phyloP scores from a whole-genome alignment of 2,797 vertebrate genomes.

The Ctenopoma multispine region DNA sequence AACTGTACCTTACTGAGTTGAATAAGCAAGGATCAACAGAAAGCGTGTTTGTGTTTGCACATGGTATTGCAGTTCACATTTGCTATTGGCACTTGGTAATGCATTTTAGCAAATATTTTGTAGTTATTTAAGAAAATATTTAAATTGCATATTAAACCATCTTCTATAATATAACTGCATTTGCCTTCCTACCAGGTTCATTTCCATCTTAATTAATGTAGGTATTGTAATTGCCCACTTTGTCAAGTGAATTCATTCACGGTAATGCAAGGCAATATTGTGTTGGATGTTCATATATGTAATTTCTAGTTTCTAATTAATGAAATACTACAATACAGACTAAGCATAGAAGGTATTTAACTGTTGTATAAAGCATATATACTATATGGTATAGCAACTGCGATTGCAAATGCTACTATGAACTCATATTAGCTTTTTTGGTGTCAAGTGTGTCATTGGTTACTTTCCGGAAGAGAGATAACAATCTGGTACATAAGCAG shows the following conservation, averaged over 20 bases:
- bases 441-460: background rate
- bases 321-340: background rate
- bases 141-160: background rate
- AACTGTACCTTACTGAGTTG: no score
- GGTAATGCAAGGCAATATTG: no score
- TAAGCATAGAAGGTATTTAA: background rate
- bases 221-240: background rate
- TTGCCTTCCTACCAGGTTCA: background rate
- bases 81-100: no score
- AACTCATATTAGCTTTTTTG: no score
- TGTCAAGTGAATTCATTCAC: background rate
- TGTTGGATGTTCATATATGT: no score
- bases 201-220: background rate
- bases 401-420: background rate
- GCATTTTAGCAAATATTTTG: no score
- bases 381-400: background rate
- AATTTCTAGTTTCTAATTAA: background rate
- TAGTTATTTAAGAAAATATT: background rate
- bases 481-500: slow-evolving; percentile 10
- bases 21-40: no score
- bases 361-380: background rate
- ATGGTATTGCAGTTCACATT: no score
- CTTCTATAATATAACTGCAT: no score
- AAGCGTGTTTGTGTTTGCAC: no score
- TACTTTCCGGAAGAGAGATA: slow-evolving; percentile 4